Base-by-base conservation (phyloP, 2,888 invertebrate species). In the Kuschelorhynchus macadamiae region DNA sequence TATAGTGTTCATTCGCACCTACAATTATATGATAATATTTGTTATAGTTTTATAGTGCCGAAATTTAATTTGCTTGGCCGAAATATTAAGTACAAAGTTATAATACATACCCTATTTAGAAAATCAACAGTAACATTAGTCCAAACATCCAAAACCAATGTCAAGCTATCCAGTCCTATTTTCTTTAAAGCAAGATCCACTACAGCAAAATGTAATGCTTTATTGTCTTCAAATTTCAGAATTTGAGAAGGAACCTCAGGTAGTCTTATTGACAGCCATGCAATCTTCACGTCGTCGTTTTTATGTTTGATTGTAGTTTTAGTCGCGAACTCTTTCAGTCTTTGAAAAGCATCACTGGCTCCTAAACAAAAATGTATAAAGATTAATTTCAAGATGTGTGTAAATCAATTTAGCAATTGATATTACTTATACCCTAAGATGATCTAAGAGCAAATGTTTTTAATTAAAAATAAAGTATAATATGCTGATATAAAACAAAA, bases 1-100 rank as follows among this genome's bases (percentile, higher is more conserved):
- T 71, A 98, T 95, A 1, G 96, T 96, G 84, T 97, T 98, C 94
- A 98, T 96, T 67, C 97, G 90, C 9, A 96, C 93, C 92, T 92
- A 81, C 46, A 81, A 81, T 71, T n/a, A n/a, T n/a, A n/a, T n/a
- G n/a, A n/a, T n/a, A n/a, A n/a, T n/a, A n/a, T n/a, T n/a, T n/a
- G n/a, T n/a, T n/a, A n/a, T n/a, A n/a, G n/a, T n/a, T n/a, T n/a
- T n/a, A n/a, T n/a, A n/a, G n/a, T n/a, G n/a, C n/a, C n/a, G n/a
- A n/a, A n/a, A n/a, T n/a, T n/a, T n/a, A n/a, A n/a, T n/a, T n/a
- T n/a, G n/a, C n/a, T n/a, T n/a, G n/a, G n/a, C n/a, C n/a, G n/a
- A n/a, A n/a, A n/a, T n/a, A n/a, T n/a, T n/a, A n/a, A n/a, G n/a
- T n/a, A n/a, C n/a, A n/a, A n/a, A n/a, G n/a, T n/a, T n/a, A n/a